Base-by-base conservation (phyloP, 2,888 invertebrate genomes). In the Latrodectus elegans region DNA sequence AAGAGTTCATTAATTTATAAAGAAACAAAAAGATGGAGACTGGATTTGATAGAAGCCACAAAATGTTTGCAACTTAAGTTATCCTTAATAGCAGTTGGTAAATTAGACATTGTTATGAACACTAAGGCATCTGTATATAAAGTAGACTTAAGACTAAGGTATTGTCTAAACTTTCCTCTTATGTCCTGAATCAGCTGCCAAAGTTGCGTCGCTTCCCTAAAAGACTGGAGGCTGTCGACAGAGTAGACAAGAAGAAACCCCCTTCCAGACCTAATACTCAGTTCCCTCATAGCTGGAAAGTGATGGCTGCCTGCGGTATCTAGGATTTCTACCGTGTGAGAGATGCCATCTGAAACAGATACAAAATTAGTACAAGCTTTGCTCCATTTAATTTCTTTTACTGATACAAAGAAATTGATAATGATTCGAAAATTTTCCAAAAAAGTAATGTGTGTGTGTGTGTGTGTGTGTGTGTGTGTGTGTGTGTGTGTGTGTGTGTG, bases 261-360 rank as follows among this genome's bases (percentile, higher is more conserved):
- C 49, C 90, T 73, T 6, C 91, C 90, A 0, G 90, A 90, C 12
- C 90, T 82, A 60, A 91, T 91, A 86, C 90, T 90, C 17, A 91
- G 88, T 71, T 91, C 90, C 53, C 91, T 72, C 91, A 91, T 91
- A 8, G 91, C 91, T 0, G 91, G 91, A 74, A 91, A 91, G 81
- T 90, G 90, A 81, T 91, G 91, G 22, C 90, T 89, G 6, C 91
- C 91, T 0, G 91, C 90, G 3, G 91, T 91, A 85, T 91, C 91
- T 78, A 91, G 78, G 49, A 91, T 91, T 88, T 91, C 90, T 22
- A 91, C 90, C 15, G 90, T 90, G 70, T 91, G 90, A 38, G 90
- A 90, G n/a, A 90, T 90, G 2, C 91, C 91, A 87, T 90, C 91
- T 91, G 89, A 3, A 52, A 75, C 9, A 38, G 4, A 38, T 2